Base-by-base conservation (phyloP, 37 sponge, comb jelly and placozoan genomes). In the Haliclona indistincta region DNA sequence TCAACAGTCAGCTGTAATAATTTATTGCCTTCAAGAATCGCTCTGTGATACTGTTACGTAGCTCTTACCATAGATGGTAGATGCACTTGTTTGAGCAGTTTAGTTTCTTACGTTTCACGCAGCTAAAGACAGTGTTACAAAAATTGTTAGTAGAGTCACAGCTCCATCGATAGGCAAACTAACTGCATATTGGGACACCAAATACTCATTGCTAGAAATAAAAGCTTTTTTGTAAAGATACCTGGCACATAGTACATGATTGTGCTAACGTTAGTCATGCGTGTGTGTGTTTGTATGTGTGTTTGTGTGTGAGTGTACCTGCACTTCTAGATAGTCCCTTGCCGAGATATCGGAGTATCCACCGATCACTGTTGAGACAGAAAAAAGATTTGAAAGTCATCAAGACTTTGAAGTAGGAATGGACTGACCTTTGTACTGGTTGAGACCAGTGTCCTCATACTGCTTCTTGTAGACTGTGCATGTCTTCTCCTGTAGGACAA, bases 341-440 rank as follows among this genome's bases (percentile, higher is more conserved):
- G 81, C 86, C 0, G 91, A 63, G 56, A 90, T 85, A 68, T 90
- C 91, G 51, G 76, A 43, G 36, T 54, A 90, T 28, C 43, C 26
- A 19, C 91, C 86, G 26, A 81, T 77, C 43, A 90, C 91, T 81
- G 37, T 1, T 36, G 23, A 35, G 23, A 72, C 70, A 68, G 3
- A 42, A 68, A 58, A 41, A 25, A 68, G 8, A 23, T 26, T 38
- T n/a, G 51, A 43, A 43, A n/a, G 22, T 10, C 38, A 67, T 10
- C 19, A 15, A 13, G 6, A 11, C 8, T 42, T 17, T 23, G n/a
- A n/a, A n/a, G n/a, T n/a, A n/a, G n/a, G n/a, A n/a, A 32, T 4
- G 22, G 5, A 43, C 56, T n/a, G 11, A 72, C 73, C 73, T 83
- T 80, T 86, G 51, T 70, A 86, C 76, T 79, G 74, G 43, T 45